A percentile compares a stretch with the other conserved stretches of the same genome.
Evolutionary conservation across 2,888 invertebrate genomes (phyloP).

Genomic region (Cerastis leucographa): DNA sequence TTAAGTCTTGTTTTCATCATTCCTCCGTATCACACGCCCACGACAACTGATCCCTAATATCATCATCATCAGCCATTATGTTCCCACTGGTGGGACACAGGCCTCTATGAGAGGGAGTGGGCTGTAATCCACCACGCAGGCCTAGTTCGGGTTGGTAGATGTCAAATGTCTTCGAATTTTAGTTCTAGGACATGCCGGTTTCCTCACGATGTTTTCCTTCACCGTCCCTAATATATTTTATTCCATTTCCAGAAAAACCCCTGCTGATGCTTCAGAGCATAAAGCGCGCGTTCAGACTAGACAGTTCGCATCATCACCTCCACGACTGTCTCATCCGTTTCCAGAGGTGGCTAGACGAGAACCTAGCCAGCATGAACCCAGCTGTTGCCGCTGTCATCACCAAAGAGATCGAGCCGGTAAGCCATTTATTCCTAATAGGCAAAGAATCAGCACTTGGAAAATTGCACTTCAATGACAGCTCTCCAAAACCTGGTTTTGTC

Average conservation of each 20-base stretch:
- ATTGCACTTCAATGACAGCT: not conserved
- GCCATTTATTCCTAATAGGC: constrained; percentile 3
- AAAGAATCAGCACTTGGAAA: not conserved
- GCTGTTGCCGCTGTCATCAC: constrained; percentile 90
- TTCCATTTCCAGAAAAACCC: constrained; percentile 93
- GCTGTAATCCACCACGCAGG: too few species aligned
- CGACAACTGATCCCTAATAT: too few species aligned
- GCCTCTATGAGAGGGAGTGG: too few species aligned
- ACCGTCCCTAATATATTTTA: not conserved
- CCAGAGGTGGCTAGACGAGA: constrained; percentile 82
- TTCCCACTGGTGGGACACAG: too few species aligned
- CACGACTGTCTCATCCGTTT: constrained; percentile 97
- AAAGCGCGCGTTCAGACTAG: constrained; percentile 95
- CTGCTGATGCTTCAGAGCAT: constrained; percentile 98
- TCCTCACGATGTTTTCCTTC: too few species aligned
- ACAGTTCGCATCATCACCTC: constrained; percentile 93
- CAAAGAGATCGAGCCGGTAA: constrained; percentile 90
- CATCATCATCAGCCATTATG: too few species aligned
- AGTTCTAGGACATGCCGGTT: too few species aligned
- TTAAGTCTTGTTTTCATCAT: not conserved
- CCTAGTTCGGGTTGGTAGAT: too few species aligned
- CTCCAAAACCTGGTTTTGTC: not conserved
- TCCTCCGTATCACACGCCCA: too few species aligned
- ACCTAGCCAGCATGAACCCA: constrained; percentile 80
- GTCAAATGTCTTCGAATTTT: too few species aligned